These are phyloP conservation scores for Xylocopa sonorina DNA, from an alignment of 1,140 invertebrate species.

Conservation along the genomic window DNA sequence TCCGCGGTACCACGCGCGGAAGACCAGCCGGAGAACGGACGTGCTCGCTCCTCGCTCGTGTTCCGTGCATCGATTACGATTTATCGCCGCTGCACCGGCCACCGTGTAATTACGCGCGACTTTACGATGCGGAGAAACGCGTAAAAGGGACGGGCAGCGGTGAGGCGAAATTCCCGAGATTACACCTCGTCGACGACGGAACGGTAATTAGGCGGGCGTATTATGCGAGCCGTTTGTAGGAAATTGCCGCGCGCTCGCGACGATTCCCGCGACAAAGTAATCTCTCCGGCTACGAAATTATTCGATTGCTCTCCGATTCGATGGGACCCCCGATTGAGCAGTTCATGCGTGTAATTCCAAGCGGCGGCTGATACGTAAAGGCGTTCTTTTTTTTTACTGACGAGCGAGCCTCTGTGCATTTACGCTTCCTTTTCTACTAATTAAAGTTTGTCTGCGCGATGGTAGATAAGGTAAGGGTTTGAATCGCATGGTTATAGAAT, in stretches of 20 bases:
- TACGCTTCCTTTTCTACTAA: background rate
- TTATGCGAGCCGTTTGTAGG: background rate
- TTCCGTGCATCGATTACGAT: slow-evolving; percentile 18
- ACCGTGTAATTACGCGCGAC: slow-evolving; percentile 19
- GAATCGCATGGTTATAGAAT: no score
- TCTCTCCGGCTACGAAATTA: slow-evolving; percentile 4
- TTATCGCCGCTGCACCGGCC: slow-evolving; percentile 13
- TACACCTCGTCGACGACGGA: background rate
- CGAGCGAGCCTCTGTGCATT: no score
- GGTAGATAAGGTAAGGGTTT: no score
- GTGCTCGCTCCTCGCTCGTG: background rate
- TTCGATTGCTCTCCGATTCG: background rate
- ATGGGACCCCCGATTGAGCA: background rate
- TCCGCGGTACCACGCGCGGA: background rate
- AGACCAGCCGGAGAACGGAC: no score
- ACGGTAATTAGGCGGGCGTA: slow-evolving; percentile 17
- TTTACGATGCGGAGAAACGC: slow-evolving; percentile 22
- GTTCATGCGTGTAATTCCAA: background rate
- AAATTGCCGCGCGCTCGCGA: slow-evolving; percentile 4
- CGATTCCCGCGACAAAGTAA: slow-evolving; percentile 1
- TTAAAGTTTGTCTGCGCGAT: no score
- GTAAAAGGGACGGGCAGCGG: slow-evolving; percentile 10
- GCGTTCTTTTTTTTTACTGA: no score
- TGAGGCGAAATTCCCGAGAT: slow-evolving; percentile 26
- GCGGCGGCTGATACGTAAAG: no score